Base-by-base conservation (phyloP, 2,797 vertebrate species). In the Pempheris klunzingeri region DNA sequence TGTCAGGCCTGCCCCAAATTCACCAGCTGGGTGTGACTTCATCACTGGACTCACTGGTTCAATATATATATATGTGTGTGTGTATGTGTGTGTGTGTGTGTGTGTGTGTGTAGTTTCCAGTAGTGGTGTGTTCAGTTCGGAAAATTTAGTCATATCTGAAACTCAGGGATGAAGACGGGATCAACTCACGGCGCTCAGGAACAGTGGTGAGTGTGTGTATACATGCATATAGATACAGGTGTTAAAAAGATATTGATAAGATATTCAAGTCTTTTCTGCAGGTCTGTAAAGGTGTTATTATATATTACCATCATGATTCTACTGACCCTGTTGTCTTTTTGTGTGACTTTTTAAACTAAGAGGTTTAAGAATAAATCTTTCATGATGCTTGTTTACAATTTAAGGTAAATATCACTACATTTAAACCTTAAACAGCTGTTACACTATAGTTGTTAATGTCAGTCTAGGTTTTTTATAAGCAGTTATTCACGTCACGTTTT, bases 11-110 rank as follows among this genome's bases (percentile, higher is more conserved):
- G 77, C 85, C 90, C 62, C 78, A 95, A 92, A 96, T 96, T 95
- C 93, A 94, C 68, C 94, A 92, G 74, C 66, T 63, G 44, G 60
- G 92, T 95, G 95, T 53, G 93, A 96, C 78, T 92, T 93, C 86
- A 88, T 91, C 83, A 88, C 20, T 24, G 68, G 78, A 80, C 82
- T 62, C 81, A 70, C 79, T 71, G 84, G 71, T 78, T 81, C 59
- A 50, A 5, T n/a, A 1, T 53, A 57, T 55, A 59, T 68, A 41
- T 58, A 49, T 47, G 46, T 38, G 46, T 62, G 43, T 64, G 38
- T 38, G 50, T 53, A 39, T 26, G 47, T 30, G 67, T 66, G 55
- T 53, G 47, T 55, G 52, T 54, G 54, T 70, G 53, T 49, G 55
- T 71, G 54, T 22, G 60, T 64, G 38, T 26, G 39, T 26, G 2